phyloP scores from a whole-genome alignment of 2,113 vertebrate genomes.

The Pontoporia blainvillei region DNA sequence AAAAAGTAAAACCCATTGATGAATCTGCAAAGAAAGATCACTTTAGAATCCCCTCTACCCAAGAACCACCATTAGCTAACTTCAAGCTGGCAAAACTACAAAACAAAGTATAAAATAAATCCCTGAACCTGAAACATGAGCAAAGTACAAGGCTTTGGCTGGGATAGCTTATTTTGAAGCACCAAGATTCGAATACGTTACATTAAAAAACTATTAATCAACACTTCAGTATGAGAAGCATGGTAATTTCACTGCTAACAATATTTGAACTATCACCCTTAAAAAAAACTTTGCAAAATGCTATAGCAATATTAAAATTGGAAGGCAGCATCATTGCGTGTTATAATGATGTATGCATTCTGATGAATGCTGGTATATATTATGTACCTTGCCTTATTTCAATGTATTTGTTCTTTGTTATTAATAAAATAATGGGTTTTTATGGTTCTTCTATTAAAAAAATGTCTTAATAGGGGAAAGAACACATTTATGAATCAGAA shows the following conservation, averaged over 20 bases:
- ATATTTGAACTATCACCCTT: not conserved
- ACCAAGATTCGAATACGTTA: not conserved
- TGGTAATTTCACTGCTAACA: slow-evolving; percentile 17
- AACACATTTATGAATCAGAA: slow-evolving; percentile 12
- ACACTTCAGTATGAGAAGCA: not conserved
- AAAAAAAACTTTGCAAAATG: not conserved
- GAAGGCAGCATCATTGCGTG: not conserved
- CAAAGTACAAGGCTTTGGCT: not conserved
- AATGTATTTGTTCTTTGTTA: not conserved
- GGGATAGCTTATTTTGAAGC: not conserved
- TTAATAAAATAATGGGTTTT: slow-evolving; percentile 6
- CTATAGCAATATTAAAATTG: slow-evolving; percentile 21
- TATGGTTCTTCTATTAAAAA: not conserved
- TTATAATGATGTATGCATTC: not conserved
- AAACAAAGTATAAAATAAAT: not conserved
- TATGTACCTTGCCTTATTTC: not conserved
- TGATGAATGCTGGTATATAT: not conserved
- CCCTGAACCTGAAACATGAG: not conserved
- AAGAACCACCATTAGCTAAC: not conserved
- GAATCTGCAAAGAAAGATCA: slow-evolving; percentile 26
- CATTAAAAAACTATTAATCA: not conserved
- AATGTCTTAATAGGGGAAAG: not conserved
- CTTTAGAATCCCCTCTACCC: not conserved
- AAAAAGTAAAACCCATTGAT: slow-evolving; percentile 1
- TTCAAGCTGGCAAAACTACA: slow-evolving; percentile 14